These are phyloP conservation scores for Drosophila gunungcola DNA, from an alignment of 1,140 invertebrate species.

Conservation along the genomic window DNA sequence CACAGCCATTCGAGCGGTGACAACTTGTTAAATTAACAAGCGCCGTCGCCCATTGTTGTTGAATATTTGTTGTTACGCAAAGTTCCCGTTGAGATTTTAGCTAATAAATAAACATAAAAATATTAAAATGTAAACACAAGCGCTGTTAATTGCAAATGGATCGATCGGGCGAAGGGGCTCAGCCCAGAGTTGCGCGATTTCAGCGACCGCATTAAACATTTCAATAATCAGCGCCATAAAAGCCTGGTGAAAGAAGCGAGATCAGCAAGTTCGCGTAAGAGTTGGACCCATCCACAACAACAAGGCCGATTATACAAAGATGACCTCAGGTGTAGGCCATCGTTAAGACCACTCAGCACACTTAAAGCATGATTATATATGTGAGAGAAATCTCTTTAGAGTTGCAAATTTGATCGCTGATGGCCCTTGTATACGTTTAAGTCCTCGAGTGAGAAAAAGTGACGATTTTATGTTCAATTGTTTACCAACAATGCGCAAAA, in stretches of 20 bases:
- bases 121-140: slow-evolving; percentile 51
- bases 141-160: slow-evolving; percentile 24
- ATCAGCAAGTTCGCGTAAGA: slow-evolving; percentile 25
- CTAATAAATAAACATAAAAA: slow-evolving; percentile 67
- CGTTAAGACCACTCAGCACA: slow-evolving; percentile 2
- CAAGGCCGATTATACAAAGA: slow-evolving; percentile 22
- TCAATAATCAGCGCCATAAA: slow-evolving; percentile 27
- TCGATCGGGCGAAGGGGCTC: not conserved
- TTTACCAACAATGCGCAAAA: no score
- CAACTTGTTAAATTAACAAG: slow-evolving; percentile 76
- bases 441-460: not conserved
- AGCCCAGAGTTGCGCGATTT: slow-evolving; percentile 12
- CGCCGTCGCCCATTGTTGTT: slow-evolving; percentile 58
- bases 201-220: slow-evolving; percentile 12
- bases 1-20: slow-evolving; percentile 20
- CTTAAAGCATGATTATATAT: not conserved
- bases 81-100: slow-evolving; percentile 80
- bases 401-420: not conserved
- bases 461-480: no score
- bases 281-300: slow-evolving; percentile 10
- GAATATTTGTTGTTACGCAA: slow-evolving; percentile 79
- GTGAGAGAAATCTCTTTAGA: not conserved
- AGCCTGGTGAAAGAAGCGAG: slow-evolving; percentile 5
- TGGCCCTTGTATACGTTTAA: not conserved
- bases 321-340: slow-evolving; percentile 34